Base-by-base conservation (phyloP, 2,113 vertebrate species). In the Aegithalos caudatus region DNA sequence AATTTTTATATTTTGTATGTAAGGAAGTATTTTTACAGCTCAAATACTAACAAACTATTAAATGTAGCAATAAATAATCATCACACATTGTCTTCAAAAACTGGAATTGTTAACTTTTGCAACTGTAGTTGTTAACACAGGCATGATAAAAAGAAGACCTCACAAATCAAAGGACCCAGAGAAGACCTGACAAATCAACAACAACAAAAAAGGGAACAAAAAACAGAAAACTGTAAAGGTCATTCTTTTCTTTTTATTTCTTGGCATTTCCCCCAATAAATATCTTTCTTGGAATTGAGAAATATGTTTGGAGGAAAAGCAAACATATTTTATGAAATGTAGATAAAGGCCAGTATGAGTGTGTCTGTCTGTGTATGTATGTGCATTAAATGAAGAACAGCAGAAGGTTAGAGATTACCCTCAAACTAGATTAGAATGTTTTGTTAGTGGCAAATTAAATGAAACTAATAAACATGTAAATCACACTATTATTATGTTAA, bases 391-490 rank as follows among this genome's bases (percentile, higher is more conserved):
- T 35, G 48, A 92, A 95, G 54, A 95, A 51, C 25, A 91, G 42
- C 27, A 90, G 58, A 69, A 89, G 37, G 48, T 71, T 96, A 94
- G 53, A 92, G 57, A 92, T 91, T 86, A 90, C 72, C 56, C 40
- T 57, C 40, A 87, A 94, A 91, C 40, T 27, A 90, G 72, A 94
- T 92, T 93, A 62, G 42, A 94, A 70, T 27, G 57, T n/a, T 85
- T 85, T 86, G 51, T 65, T 95, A 73, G 18, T 2, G 12, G 14
- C 29, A 94, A 92, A 93, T 94, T 86, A 89, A 95, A 96, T 72
- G 4, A 80, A 95, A 61, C 0, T 74, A 95, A 95, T 95, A 66
- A 85, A 83, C 89, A 96, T 94, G 82, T 48, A 95, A 94, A 95
- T 81, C 12, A 78, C 9, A 9, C 7, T 31, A 90, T 91, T 95